These are phyloP conservation scores for Corvus cornix DNA, from an alignment of 2,113 vertebrate species.

Conservation along the genomic window DNA sequence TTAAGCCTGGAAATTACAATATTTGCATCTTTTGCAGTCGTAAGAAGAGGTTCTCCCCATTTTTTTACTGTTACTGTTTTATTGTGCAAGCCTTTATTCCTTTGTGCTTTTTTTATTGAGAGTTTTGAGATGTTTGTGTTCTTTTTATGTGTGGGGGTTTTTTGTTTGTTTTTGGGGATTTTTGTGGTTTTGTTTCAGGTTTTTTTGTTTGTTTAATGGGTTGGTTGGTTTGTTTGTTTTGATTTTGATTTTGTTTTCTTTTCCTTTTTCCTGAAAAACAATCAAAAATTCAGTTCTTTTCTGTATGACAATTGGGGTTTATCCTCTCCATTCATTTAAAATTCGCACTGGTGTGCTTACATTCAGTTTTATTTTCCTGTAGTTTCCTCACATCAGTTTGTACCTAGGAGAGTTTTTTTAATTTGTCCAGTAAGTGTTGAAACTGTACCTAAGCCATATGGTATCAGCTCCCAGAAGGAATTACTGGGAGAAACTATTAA, in stretches of 20 bases:
- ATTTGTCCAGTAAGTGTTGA: background rate
- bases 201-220: background rate
- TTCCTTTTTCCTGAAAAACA: background rate
- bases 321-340: background rate
- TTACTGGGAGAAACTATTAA: background rate
- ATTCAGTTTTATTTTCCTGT: background rate
- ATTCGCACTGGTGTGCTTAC: background rate
- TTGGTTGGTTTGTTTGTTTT: background rate
- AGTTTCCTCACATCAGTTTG: background rate
- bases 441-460: background rate
- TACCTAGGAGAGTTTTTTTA: background rate
- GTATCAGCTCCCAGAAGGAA: background rate
- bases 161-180: background rate
- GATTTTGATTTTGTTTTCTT: background rate
- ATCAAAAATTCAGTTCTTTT: background rate
- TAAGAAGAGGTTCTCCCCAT: background rate
- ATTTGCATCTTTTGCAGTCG: background rate
- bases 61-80: background rate
- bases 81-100: background rate
- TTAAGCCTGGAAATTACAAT: background rate
- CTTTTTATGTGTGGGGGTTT: background rate
- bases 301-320: background rate
- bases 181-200: rapidly evolving
- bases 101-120: background rate
- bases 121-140: background rate